Base-by-base conservation (phyloP, 2,888 invertebrate genomes). In the Heliconius ethilla region DNA sequence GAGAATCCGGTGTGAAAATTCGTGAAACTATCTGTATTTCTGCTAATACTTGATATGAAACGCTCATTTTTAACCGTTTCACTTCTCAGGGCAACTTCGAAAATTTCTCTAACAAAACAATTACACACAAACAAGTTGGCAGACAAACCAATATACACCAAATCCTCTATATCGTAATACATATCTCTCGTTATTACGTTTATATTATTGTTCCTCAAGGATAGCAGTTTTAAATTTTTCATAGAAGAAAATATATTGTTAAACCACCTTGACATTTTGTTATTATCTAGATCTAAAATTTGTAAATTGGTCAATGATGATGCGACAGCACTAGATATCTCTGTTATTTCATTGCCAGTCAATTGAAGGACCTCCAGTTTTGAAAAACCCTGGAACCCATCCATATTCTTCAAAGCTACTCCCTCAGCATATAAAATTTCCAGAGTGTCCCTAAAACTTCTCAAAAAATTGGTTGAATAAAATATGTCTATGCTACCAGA, bases 101-200 rank as follows among this genome's bases (percentile, higher is more conserved):
- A 91, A 13, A 96, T 87, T n/a, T 95, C 93, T 77, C 94, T 91
- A 0, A 95, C 85, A 5, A 92, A 87, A 79, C 96, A 96, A 75
- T 95, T 95, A 83, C 96, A 96, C 0, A 95, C 89, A 29, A 96
- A 93, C 11, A 94, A 93, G 83, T 96, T 97, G 0, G 90, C 91
- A 0, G 95, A 92, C 0, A 96, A 75, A 1, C 93, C 94, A 0
- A 96, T 79, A 77, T 92, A 94, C 0, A 90, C 85, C 1, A 96
- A 79, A 0, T 87, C 82, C 1, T 88, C 84, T 10, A 96, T 89
- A 82, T 96, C 96, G 22, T 86, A 82, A 0, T 95, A 84, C 95
- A 96, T 96, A 62, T 93, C 92, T 22, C 90, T 86, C 0, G 95
- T 92, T 11, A 96, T 89, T 11, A 95, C 83, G 74, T 95, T 95